Evolutionary conservation across 2,113 vertebrate genomes (phyloP).

Genomic region (Chlorodrepanis virens): DNA sequence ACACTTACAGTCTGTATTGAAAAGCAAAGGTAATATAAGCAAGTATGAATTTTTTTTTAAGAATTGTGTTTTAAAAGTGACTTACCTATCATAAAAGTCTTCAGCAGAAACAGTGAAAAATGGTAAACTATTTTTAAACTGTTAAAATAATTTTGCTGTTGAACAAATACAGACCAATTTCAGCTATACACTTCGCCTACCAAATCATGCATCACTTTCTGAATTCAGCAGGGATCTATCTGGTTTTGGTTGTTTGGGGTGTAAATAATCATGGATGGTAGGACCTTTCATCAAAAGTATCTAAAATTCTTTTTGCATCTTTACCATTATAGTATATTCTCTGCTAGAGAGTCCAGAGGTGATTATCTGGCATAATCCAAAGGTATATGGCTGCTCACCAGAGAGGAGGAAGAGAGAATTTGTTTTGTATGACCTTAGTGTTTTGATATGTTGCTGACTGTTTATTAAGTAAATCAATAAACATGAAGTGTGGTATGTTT

Average conservation of each 20-base stretch:
- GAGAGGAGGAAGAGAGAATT: background rate
- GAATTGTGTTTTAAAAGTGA: background rate
- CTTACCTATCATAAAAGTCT: background rate
- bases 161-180: background rate
- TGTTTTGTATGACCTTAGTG: background rate
- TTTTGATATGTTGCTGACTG: background rate
- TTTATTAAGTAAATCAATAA: background rate
- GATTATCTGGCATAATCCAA: background rate
- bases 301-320: constrained; percentile 25
- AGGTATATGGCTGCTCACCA: background rate
- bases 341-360: constrained; percentile 32
- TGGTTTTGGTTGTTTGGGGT: constrained; percentile 16
- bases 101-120: background rate
- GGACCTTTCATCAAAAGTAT: background rate
- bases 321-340: background rate
- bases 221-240: background rate
- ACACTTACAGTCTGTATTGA: background rate
- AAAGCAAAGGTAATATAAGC: background rate
- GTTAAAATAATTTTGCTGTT: background rate
- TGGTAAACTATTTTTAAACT: background rate
- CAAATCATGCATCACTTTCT: background rate
- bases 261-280: constrained; percentile 6
- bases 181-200: background rate
- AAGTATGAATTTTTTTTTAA: background rate
- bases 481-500: background rate